Percentiles rank a stretch among this genome's conserved stretches.
Evolutionary conservation across 2,113 vertebrate genomes (phyloP).

Genomic region (Notothenia rossii): DNA sequence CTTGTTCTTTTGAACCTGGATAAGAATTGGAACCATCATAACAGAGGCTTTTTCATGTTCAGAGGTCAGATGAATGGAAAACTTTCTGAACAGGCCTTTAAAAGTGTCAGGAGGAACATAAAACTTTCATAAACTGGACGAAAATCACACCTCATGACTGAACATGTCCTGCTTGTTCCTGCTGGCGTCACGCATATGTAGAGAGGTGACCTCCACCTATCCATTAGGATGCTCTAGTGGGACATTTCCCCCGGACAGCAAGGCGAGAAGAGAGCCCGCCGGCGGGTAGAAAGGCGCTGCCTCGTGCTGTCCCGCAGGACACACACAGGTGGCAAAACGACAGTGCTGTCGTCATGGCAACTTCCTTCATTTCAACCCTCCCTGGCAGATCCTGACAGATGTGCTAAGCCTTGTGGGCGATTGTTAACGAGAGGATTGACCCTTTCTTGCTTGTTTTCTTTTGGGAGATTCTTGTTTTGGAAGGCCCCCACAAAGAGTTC

Average conservation of each 20-base stretch:
- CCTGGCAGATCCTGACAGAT: slow-evolving; percentile 60
- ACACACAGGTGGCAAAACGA: slow-evolving; percentile 52
- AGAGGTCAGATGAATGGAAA: slow-evolving; percentile 1
- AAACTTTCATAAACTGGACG: neutral
- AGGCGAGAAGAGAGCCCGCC: slow-evolving; percentile 60
- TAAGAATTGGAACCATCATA: slow-evolving; percentile 59
- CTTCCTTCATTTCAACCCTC: slow-evolving; percentile 47
- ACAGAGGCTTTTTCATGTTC: slow-evolving; percentile 19
- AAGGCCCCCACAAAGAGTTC: neutral
- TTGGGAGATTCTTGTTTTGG: slow-evolving; percentile 34
- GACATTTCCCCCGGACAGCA: slow-evolving; percentile 26
- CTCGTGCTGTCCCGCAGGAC: slow-evolving; percentile 18
- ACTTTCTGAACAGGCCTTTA: slow-evolving; percentile 28
- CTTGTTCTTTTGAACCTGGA: slow-evolving; percentile 50
- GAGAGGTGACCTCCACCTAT: slow-evolving; percentile 26
- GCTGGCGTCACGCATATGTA: slow-evolving; percentile 19
- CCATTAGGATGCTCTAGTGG: slow-evolving; percentile 34
- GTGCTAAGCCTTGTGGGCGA: slow-evolving; percentile 68
- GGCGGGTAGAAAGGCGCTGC: slow-evolving; percentile 17
- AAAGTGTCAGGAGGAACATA: neutral
- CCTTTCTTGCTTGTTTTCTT: slow-evolving; percentile 42
- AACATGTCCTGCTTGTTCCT: neutral
- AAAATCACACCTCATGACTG: slow-evolving; percentile 12
- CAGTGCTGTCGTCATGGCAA: slow-evolving; percentile 71
- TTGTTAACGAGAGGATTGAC: slow-evolving; percentile 68